These are phyloP conservation scores for Galaxea fascicularis DNA, from an alignment of 92 coral and sea anemone species.

Conservation along the genomic window DNA sequence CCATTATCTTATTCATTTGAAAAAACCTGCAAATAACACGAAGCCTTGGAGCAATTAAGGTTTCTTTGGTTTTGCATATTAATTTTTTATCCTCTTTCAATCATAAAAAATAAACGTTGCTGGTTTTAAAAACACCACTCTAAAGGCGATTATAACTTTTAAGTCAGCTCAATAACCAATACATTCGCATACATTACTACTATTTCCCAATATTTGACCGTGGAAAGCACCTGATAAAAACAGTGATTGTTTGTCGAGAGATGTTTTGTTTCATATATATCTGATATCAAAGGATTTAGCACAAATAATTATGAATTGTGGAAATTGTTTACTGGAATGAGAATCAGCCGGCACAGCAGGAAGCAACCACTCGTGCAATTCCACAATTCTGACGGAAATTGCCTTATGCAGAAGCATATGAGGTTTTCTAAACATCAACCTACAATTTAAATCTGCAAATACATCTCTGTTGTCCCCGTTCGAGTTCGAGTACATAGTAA, in stretches of 20 bases:
- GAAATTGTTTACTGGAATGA: no score
- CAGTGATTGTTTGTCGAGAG: background rate
- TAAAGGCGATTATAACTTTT: background rate
- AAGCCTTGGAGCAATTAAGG: background rate
- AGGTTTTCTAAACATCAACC: no score
- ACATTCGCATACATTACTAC: no score
- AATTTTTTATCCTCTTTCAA: background rate
- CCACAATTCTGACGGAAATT: background rate
- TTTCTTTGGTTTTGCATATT: background rate
- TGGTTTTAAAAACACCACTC: conserved; percentile 10
- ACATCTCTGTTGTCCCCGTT: no score
- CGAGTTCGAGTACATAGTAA: no score
- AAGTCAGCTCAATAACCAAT: background rate
- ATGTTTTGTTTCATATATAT: background rate
- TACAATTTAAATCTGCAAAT: no score
- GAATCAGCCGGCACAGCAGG: background rate
- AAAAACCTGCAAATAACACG: background rate
- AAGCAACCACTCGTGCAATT: background rate
- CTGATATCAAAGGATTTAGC: background rate
- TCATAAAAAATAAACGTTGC: background rate
- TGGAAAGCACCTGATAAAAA: background rate
- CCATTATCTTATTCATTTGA: background rate
- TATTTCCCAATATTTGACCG: no score
- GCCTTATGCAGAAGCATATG: no score
- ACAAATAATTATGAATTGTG: background rate